Conservation (phyloP, 2,113 vertebrate genomes). For the Tiliqua scincoides region DNA sequence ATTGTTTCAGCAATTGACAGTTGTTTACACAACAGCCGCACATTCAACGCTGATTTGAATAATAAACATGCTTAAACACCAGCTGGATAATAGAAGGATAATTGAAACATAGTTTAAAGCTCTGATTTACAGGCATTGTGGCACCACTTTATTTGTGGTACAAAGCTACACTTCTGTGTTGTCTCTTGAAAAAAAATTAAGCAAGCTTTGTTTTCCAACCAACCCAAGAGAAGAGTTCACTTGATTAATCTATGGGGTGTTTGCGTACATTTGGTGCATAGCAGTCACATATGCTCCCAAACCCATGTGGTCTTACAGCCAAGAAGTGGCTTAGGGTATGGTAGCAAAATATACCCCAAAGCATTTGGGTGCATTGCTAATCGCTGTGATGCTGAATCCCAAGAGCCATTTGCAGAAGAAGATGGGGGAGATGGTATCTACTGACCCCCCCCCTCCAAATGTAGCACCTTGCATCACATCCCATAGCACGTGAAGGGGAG, state of each 20-base stretch:
- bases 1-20: constrained; percentile 88
- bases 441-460: too few relatives aligned
- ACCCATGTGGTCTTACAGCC: background rate
- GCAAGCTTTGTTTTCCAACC: constrained; percentile 76
- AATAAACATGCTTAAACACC: constrained; percentile 88
- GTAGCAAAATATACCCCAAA: background rate
- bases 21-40: constrained; percentile 88
- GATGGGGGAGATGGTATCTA: background rate
- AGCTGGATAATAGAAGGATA: constrained; percentile 87
- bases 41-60: constrained; percentile 86
- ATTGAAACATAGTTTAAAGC: constrained; percentile 89
- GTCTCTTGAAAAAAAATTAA: constrained; percentile 71
- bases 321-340: background rate
- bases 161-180: constrained; percentile 77
- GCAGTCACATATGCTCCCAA: constrained; percentile 38
- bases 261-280: constrained; percentile 37
- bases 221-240: constrained; percentile 75
- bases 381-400: background rate
- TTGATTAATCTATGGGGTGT: constrained; percentile 69
- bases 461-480: too few relatives aligned
- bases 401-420: background rate
- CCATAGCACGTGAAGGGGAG: too few relatives aligned
- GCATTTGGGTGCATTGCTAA: background rate
- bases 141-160: constrained; percentile 79
- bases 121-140: constrained; percentile 84